A percentile compares a stretch with the other conserved stretches of the same genome.
These are phyloP conservation scores for Naja naja DNA, from an alignment of 2,113 vertebrate species.

Conservation along the genomic window DNA sequence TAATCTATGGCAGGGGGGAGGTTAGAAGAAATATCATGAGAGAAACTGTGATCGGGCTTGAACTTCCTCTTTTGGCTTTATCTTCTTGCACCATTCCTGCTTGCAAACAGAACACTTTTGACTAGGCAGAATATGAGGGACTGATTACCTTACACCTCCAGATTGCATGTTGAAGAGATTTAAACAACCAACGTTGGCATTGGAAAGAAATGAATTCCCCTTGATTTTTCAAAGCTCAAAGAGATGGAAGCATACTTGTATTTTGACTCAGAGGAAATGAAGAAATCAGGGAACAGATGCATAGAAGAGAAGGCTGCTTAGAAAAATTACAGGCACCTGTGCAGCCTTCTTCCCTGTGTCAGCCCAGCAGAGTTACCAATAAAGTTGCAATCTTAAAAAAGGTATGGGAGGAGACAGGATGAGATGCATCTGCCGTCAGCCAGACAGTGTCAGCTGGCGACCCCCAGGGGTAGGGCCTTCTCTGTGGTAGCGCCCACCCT, in stretches of 20 bases:
- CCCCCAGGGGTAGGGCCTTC: too few species aligned
- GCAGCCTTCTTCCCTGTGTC: too few species aligned
- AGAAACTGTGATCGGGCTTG: background rate
- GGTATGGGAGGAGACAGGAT: background rate
- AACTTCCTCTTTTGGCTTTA: constrained; percentile 21
- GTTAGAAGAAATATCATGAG: background rate
- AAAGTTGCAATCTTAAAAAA: too few species aligned
- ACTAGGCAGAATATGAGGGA: background rate
- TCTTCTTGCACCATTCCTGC: constrained; percentile 1
- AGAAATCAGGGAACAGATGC: background rate
- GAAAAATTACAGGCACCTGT: background rate
- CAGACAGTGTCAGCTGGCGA: too few species aligned
- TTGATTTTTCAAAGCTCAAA: background rate
- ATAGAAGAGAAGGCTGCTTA: background rate
- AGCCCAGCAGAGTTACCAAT: too few species aligned
- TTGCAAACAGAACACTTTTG: constrained; percentile 13
- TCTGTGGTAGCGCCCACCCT: too few species aligned
- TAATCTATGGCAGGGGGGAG: background rate
- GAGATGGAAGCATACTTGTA: background rate
- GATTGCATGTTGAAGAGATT: background rate
- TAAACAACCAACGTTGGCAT: background rate
- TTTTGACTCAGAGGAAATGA: background rate
- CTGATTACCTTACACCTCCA: background rate
- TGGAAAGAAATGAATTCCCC: too few species aligned
- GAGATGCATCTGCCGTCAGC: background rate